Evolutionary conservation across 2,797 vertebrate species (phyloP).

Genomic region (Acanthurus leucopareius): DNA sequence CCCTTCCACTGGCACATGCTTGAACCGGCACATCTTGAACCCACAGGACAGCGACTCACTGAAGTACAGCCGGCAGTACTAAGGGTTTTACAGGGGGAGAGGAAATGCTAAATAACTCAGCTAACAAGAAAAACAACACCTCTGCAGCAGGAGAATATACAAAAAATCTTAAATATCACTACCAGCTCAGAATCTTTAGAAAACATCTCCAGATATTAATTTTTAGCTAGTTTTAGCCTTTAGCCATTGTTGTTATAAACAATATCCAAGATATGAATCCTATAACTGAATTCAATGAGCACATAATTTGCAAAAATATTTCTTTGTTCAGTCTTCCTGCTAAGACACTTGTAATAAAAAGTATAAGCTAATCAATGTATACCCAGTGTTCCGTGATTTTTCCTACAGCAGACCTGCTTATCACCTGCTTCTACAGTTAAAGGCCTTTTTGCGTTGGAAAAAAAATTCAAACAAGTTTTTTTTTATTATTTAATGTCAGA

Average conservation of each 20-base stretch:
- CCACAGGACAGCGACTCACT: slow-evolving; percentile 86
- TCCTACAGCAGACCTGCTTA: not conserved
- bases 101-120: not conserved
- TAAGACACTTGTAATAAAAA: not conserved
- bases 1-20: slow-evolving; percentile 87
- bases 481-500: not conserved
- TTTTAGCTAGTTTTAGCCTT: not conserved
- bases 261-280: not conserved
- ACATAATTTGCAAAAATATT: not conserved
- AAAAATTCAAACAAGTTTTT: not conserved
- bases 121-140: not conserved
- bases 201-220: not conserved
- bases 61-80: slow-evolving; percentile 93
- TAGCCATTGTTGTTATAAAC: not conserved
- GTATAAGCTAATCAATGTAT: not conserved
- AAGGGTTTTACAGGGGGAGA: slow-evolving; percentile 30
- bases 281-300: not conserved
- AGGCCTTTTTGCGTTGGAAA: not conserved
- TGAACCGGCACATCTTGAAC: slow-evolving; percentile 86
- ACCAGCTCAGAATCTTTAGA: not conserved
- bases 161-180: slow-evolving; percentile 2
- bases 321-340: not conserved
- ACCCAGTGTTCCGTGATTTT: not conserved
- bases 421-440: not conserved
- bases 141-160: not conserved